Evolutionary conservation across 2,113 vertebrate genomes (phyloP).

Genomic region (Mirounga angustirostris): DNA sequence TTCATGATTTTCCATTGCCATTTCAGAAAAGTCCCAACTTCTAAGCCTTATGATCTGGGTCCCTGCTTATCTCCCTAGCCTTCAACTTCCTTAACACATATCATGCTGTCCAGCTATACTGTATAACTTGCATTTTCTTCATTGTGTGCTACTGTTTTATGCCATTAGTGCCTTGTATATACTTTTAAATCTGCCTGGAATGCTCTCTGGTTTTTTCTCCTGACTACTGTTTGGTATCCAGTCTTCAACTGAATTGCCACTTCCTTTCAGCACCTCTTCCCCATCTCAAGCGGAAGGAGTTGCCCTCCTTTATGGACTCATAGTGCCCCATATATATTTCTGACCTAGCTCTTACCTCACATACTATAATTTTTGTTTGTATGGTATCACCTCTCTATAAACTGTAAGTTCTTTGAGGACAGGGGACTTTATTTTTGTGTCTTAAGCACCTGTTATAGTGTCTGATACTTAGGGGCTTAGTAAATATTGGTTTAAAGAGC

Average conservation of each 20-base stretch:
- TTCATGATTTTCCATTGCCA: not conserved
- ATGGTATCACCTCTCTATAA: not conserved
- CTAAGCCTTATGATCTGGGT: not conserved
- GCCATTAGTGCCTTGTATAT: not conserved
- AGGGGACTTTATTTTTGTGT: not conserved
- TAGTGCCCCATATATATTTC: not conserved
- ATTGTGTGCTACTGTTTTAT: not conserved
- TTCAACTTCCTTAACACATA: not conserved
- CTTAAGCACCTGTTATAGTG: not conserved
- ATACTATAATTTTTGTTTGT: not conserved
- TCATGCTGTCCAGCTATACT: not conserved
- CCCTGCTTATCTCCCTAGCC: not conserved
- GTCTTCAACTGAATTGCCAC: not conserved
- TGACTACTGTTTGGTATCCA: not conserved
- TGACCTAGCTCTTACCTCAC: not conserved
- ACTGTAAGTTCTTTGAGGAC: not conserved
- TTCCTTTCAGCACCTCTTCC: not conserved
- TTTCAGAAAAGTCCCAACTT: not conserved
- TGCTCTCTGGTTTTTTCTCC: not conserved
- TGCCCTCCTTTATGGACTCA: not conserved
- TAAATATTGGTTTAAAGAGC: not conserved
- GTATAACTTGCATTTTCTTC: not conserved
- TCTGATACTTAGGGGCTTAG: not conserved
- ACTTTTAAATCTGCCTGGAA: not conserved
- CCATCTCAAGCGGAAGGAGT: not conserved